Percentiles rank a stretch among this genome's conserved stretches.
Conservation (phyloP, 2,888 invertebrate genomes). For the Hydraecia micacea region DNA sequence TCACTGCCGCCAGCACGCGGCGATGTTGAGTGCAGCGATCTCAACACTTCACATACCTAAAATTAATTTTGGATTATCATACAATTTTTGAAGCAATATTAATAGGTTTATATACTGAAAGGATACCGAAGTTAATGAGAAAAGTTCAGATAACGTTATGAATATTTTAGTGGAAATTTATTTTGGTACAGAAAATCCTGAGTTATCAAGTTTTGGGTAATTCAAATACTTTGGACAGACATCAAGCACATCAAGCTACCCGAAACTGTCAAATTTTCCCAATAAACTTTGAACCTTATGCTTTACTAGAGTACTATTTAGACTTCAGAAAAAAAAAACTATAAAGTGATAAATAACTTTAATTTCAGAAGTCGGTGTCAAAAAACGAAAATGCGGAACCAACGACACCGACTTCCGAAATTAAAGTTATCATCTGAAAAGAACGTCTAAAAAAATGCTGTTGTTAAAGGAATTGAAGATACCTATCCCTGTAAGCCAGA, state of each 20-base stretch:
- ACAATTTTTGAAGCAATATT: background rate
- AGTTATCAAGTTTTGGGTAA: background rate
- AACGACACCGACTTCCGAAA: too few species aligned
- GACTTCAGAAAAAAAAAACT: too few species aligned
- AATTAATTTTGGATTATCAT: conserved; percentile 8
- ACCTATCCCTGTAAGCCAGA: background rate
- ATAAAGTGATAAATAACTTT: too few species aligned
- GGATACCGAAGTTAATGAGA: conserved; percentile 9
- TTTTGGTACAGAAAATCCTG: conserved; percentile 5
- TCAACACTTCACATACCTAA: background rate
- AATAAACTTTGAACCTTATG: too few species aligned
- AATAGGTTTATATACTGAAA: conserved; percentile 14
- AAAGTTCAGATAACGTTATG: conserved; percentile 26
- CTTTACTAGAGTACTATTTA: too few species aligned
- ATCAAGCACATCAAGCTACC: too few species aligned
- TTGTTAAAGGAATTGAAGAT: background rate
- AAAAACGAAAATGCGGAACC: too few species aligned
- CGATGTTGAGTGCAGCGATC: too few species aligned
- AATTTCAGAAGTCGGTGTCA: too few species aligned
- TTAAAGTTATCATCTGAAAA: background rate
- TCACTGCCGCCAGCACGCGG: too few species aligned
- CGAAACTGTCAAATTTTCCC: too few species aligned
- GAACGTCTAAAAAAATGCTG: background rate
- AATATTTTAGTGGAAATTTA: background rate
- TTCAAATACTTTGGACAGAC: too few species aligned